Percentiles rank a stretch among this genome's conserved stretches.
These are phyloP conservation scores for Drosophila funebris DNA, from an alignment of 1,140 invertebrate species.

Conservation along the genomic window DNA sequence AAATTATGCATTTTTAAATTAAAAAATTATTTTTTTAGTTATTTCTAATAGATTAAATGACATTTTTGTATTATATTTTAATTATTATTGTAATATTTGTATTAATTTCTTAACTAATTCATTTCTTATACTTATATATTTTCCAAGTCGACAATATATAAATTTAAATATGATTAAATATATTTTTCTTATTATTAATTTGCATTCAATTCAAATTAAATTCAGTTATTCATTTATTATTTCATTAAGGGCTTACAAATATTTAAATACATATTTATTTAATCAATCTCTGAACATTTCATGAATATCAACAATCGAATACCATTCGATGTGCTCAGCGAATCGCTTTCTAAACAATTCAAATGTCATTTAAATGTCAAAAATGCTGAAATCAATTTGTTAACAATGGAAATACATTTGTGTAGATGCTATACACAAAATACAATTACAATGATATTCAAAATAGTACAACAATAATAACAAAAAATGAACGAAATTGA, in stretches of 20 bases:
- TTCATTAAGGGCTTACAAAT: neutral
- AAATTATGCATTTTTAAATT: too few relatives aligned
- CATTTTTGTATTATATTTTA: too few relatives aligned
- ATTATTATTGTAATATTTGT: too few relatives aligned
- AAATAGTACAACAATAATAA: neutral
- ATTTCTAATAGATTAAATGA: too few relatives aligned
- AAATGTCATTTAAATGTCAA: conserved; percentile 79
- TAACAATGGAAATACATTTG: conserved; percentile 75
- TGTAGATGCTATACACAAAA: conserved; percentile 33
- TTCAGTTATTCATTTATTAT: too few relatives aligned
- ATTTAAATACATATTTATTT: neutral
- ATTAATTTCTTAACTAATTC: too few relatives aligned
- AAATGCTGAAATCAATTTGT: conserved; percentile 54
- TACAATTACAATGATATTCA: neutral
- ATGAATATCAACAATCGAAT: neutral
- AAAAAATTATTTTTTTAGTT: too few relatives aligned
- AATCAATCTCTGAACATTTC: neutral
- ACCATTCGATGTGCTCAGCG: neutral
- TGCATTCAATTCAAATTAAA: too few relatives aligned
- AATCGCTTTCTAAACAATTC: conserved; percentile 26
- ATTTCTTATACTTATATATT: too few relatives aligned
- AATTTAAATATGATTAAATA: too few relatives aligned
- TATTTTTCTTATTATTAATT: too few relatives aligned
- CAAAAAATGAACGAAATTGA: conserved; percentile 33
- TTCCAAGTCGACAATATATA: too few relatives aligned